Conservation (phyloP, 2,113 vertebrate genomes). For the Dinomys branickii region DNA sequence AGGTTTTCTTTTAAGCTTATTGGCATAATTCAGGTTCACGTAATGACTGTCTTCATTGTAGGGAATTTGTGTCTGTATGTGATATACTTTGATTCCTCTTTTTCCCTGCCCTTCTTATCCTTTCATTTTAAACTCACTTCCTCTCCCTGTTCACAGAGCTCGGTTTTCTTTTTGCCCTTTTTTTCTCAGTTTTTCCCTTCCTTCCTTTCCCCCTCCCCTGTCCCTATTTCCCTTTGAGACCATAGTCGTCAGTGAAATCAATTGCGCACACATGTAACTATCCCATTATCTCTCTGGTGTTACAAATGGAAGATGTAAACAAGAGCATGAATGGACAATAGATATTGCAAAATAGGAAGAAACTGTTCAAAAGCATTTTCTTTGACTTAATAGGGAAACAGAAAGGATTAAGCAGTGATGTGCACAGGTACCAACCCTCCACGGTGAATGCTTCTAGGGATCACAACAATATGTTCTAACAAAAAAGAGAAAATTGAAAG, state of each 20-base stretch:
- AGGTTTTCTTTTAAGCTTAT: background rate
- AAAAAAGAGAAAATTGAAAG: background rate
- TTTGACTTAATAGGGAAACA: background rate
- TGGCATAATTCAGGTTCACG: background rate
- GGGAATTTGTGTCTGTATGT: background rate
- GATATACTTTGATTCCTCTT: background rate
- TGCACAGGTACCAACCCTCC: background rate
- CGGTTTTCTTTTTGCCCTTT: background rate
- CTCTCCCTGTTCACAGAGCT: background rate
- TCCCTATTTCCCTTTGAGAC: background rate
- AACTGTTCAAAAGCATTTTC: background rate
- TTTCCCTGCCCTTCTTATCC: background rate
- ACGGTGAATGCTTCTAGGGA: background rate
- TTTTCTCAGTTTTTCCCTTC: background rate
- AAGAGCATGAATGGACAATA: background rate
- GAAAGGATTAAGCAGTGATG: background rate
- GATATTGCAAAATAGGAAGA: background rate
- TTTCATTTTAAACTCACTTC: background rate
- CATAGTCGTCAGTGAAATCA: background rate
- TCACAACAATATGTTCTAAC: background rate
- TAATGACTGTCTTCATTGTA: background rate
- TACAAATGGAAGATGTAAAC: background rate
- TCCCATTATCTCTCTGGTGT: background rate
- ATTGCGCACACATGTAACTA: background rate
- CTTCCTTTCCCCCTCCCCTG: background rate